Evolutionary conservation across 1,140 invertebrate species (phyloP), one percentile per base, ranked within the genome.

Genomic region (Drosophila tropicalis): DNA sequence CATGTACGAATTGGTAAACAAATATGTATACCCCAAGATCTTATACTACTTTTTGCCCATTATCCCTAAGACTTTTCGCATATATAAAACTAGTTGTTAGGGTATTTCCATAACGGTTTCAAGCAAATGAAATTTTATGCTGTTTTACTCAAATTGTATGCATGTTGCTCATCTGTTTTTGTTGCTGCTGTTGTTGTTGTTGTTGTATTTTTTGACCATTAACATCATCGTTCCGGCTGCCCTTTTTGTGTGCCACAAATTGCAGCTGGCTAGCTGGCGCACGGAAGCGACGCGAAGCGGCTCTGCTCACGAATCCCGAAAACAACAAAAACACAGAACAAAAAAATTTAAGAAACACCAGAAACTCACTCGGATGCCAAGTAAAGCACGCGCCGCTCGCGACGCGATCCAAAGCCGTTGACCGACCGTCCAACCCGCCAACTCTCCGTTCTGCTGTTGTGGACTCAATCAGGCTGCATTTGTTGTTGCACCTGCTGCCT

Each of bases 171-270:
- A 12, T 17, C 55, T 67, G 72, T 40, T 56, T 60, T 29, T 44
- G 25, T 54, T 22, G 15, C 67, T 55, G 22, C 44, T 32, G 34
- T 22, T 41, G 10, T 41, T 44, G 41, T 41, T 62, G 39, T 62
- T 44, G 19, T 62, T 62, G 60, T 44, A 44, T 10, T 22, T 62
- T 40, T 65, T 67, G 62, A 56, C 54, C 63, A 67, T 68, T 57
- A 73, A 76, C 40, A 51, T 74, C 40, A 44, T 74, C 67, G 84
- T 89, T 87, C 58, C 84, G 83, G 64, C 84, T 79, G 83, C 62
- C 84, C 70, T 76, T 67, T 73, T 81, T 70, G 62, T 70, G 62
- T 62, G 82, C 76, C 81, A 81, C 85, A 87, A 90, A 90, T 87
- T 87, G 84, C 84, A 87, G 84, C 84, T 87, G 44, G 44, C 44